Conservation (phyloP, 2,888 invertebrate genomes). For the Drosophila lacicola region DNA sequence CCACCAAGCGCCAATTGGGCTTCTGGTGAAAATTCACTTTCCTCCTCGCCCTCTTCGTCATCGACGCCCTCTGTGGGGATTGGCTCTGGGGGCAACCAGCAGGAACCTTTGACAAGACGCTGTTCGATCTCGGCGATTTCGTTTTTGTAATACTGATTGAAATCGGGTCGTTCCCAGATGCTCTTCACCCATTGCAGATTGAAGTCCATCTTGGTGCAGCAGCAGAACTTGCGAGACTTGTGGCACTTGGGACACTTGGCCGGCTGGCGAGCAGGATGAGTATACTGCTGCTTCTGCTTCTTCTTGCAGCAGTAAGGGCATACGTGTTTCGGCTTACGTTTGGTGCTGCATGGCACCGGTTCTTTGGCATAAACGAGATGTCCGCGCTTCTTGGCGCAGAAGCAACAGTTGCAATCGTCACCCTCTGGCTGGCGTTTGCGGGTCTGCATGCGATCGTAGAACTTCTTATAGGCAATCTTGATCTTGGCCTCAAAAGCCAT, state of each 20-base stretch:
- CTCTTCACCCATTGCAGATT: slow-evolving; percentile 80
- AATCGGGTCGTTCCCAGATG: slow-evolving; percentile 81
- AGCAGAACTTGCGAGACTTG: slow-evolving; percentile 74
- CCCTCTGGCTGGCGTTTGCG: slow-evolving; percentile 75
- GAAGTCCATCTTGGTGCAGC: slow-evolving; percentile 79
- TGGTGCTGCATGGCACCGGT: slow-evolving; percentile 64
- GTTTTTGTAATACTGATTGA: slow-evolving; percentile 77
- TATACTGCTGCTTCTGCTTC: slow-evolving; percentile 61
- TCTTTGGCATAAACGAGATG: slow-evolving; percentile 76
- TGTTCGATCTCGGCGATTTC: slow-evolving; percentile 76
- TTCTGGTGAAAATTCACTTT: slow-evolving; percentile 32
- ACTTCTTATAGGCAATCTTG: slow-evolving; percentile 79
- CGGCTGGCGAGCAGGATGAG: slow-evolving; percentile 62
- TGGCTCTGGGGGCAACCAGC: slow-evolving; percentile 69
- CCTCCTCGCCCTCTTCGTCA: slow-evolving; percentile 49
- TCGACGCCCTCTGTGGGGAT: slow-evolving; percentile 28
- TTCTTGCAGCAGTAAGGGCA: slow-evolving; percentile 78
- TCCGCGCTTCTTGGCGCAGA: slow-evolving; percentile 81
- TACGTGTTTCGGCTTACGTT: slow-evolving; percentile 67
- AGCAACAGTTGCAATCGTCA: slow-evolving; percentile 82
- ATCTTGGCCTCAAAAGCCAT: slow-evolving; percentile 80
- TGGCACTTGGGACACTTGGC: slow-evolving; percentile 79
- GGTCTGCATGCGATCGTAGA: slow-evolving; percentile 79
- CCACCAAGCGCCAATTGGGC: slow-evolving; percentile 58
- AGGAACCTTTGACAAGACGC: slow-evolving; percentile 66